A percentile compares a stretch with the other conserved stretches of the same genome.
These are phyloP conservation scores for Dioctria linearis DNA, from an alignment of 2,888 invertebrate species.

Conservation along the genomic window DNA sequence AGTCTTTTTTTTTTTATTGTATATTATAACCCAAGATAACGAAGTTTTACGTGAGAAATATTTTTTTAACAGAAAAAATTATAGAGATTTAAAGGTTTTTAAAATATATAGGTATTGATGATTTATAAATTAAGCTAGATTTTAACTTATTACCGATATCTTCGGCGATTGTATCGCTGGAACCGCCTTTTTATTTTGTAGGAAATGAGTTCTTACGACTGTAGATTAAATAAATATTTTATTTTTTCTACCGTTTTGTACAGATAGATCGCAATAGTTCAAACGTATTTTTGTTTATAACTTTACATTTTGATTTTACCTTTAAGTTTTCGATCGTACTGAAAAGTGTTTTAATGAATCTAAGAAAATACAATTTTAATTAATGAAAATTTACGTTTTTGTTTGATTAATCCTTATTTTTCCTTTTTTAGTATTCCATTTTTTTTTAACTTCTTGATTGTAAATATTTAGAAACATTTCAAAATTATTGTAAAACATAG, in stretches of 20 bases:
- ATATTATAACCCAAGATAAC: conserved; percentile 33
- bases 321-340: conserved; percentile 32
- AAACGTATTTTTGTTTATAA: background rate
- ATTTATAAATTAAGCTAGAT: conserved; percentile 36
- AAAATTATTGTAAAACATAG: conserved; percentile 2
- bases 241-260: conserved; percentile 1
- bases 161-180: conserved; percentile 29
- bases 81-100: conserved; percentile 37
- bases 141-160: conserved; percentile 39
- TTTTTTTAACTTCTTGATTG: background rate
- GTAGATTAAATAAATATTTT: conserved; percentile 2
- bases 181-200: conserved; percentile 38
- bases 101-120: conserved; percentile 10
- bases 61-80: conserved; percentile 40
- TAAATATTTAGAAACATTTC: background rate
- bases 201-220: conserved; percentile 9
- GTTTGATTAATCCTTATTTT: background rate
- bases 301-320: background rate
- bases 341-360: background rate
- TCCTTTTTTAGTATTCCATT: background rate
- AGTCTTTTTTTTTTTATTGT: conserved; percentile 30
- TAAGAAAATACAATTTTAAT: background rate
- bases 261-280: conserved; percentile 32
- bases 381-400: background rate
- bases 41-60: conserved; percentile 42